These are phyloP conservation scores for Poecile atricapillus DNA, from an alignment of 2,113 vertebrate genomes.

Conservation along the genomic window DNA sequence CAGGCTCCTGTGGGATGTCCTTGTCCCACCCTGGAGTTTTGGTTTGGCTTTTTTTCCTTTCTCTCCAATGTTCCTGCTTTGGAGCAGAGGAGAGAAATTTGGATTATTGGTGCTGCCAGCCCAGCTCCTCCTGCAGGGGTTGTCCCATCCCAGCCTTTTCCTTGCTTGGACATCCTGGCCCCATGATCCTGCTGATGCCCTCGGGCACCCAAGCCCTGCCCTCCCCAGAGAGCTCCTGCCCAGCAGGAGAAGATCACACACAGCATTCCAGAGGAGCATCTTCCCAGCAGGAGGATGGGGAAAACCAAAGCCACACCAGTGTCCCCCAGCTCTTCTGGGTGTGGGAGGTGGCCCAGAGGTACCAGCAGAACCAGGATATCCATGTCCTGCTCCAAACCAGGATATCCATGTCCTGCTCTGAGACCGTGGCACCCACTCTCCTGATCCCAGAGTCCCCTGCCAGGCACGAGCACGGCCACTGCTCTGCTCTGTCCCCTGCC, in stretches of 20 bases:
- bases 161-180: not conserved
- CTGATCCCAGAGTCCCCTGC: not conserved
- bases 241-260: not conserved
- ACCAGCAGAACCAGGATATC: not conserved
- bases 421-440: rapidly evolving
- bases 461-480: not conserved
- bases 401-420: rapidly evolving
- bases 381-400: not conserved
- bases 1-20: not conserved
- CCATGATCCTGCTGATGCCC: rapidly evolving
- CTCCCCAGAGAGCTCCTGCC: not conserved
- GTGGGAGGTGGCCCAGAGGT: not conserved
- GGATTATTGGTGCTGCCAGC: not conserved
- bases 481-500: not conserved
- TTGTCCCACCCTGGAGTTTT: rapidly evolving
- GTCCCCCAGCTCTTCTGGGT: not conserved
- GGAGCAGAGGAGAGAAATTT: not conserved
- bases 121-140: not conserved
- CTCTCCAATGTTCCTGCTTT: no score
- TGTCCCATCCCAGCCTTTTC: not conserved
- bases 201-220: not conserved
- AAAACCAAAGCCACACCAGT: not conserved
- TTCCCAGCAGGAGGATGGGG: not conserved
- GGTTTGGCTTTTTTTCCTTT: not conserved
- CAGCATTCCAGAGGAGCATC: not conserved